Evolutionary conservation across 2,113 vertebrate species (phyloP), one percentile per base, ranked within the genome.

Genomic region (Ranitomeya imitator): DNA sequence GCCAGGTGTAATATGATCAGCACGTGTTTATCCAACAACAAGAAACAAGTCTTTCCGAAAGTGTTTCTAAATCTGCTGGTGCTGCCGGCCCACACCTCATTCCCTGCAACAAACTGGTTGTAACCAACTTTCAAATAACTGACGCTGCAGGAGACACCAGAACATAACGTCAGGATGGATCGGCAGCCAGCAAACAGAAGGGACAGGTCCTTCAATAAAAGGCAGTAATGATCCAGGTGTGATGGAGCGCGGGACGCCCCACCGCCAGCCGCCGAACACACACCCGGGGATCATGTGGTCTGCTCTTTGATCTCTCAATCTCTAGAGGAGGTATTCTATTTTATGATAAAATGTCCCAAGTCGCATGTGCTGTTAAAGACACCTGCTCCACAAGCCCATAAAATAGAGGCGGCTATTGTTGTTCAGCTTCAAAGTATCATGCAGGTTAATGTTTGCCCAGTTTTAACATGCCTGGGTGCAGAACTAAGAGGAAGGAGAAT

Each of bases 361-460:
- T 65, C 55, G 87, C 67, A 63, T 86, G 78, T 63, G 81, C 87
- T 61, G 0, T 21, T 57, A 0, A 0, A 73, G 85, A 80, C 67
- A 1, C 8, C 71, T 86, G 78, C 71, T 73, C n/a, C 16, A 15
- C 52, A 63, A 60, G 45, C 73, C 77, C 87, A 89, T 89, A 85
- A 88, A 89, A 89, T 21, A 7, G 21, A 0, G 37, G 71, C 81
- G 23, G 65, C 69, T 83, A 55, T 83, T 86, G 85, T 85, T 69
- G 55, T 52, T 31, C 63, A 45, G 74, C 73, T 89, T 79, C 86
- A 88, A 83, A 83, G 86, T 77, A 83, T 59, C 80, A 84, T 16
- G 52, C 13, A 71, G 74, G 87, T 89, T 89, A 89, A 89, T 89
- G n/a, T 89, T 89, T 89, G 60, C 82, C 87, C 45, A 65, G 82